Base-by-base conservation (phyloP, 2,888 invertebrate genomes). In the Chymomyza procnemis region DNA sequence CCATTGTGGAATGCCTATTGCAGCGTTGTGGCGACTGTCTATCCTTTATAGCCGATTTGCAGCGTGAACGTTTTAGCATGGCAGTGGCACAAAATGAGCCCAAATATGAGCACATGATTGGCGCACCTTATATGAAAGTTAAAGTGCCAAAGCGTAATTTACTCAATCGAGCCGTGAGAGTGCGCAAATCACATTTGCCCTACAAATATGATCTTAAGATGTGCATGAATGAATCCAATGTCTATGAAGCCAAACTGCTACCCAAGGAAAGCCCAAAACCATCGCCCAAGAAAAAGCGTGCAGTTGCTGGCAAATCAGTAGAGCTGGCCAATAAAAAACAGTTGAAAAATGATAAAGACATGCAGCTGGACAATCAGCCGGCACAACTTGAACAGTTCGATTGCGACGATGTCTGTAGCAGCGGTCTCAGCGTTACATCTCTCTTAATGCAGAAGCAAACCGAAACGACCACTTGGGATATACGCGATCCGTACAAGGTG, bases 201-300 rank as follows among this genome's bases (percentile, higher is more conserved):
- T 47, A 84, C 9, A 89, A 87, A 19, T 89, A 86, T 64, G 88
- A 90, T 47, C 76, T 90, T 21, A 88, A 88, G 66, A 90, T 89
- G 89, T 85, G 76, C 58, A 77, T 90, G 47, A 90, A 90, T 34
- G 88, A 85, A 14, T 72, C 84, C 0, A 89, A 89, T 61, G 76
- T 89, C 71, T 90, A 89, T 61, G 89, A 90, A 50, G 89, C 89
- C n/a, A 85, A 84, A 4, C 58, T 88, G 63, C 82, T 89, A 47
- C 83, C 78, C 79, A 89, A 74, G 73, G 67, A 70, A 22, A 14
- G 47, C 18, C 4, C 55, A 4, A 30, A 18, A 34, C 9, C 59
- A 18, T 9, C 41, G 47, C 6, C 4, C 16, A 62, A 54, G 41
- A 61, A 34, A 30, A 52, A 57, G 50, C 47, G 16, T 58, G n/a